Conservation (phyloP, 2,888 invertebrate species). For the Hirtodrosophila confusa region DNA sequence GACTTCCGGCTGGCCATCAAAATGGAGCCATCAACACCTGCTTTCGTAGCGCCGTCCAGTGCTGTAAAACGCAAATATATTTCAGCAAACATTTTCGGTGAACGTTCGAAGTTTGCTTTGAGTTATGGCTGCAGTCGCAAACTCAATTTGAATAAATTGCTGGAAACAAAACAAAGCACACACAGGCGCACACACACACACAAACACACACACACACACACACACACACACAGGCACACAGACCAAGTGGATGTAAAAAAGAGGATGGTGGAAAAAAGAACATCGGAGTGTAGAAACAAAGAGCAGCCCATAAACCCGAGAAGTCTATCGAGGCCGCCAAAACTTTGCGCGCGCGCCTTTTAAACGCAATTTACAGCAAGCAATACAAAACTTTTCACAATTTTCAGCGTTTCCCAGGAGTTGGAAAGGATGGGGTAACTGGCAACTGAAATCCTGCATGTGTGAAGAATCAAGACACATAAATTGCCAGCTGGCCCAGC, state of each 20-base stretch:
- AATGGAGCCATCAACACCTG: conserved; percentile 78
- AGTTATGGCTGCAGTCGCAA: conserved; percentile 76
- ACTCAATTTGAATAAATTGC: conserved; percentile 80
- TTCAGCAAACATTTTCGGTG: conserved; percentile 20
- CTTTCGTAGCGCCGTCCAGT: conserved; percentile 51
- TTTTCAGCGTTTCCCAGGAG: conserved; percentile 26
- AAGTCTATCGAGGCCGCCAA: conserved; percentile 65
- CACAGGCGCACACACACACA: conserved; percentile 26
- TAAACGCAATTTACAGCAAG: conserved; percentile 73
- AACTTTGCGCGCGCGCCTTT: conserved; percentile 65
- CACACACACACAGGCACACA: conserved; percentile 17
- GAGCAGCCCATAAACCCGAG: conserved; percentile 52
- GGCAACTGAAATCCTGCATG: conserved; percentile 56
- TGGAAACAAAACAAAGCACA: conserved; percentile 62
- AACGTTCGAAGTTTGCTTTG: conserved; percentile 60
- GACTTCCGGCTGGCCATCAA: conserved; percentile 77
- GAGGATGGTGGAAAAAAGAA: not conserved
- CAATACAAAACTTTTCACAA: conserved; percentile 55
- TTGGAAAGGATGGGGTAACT: conserved; percentile 14
- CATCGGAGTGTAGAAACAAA: conserved; percentile 54
- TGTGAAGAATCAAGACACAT: conserved; percentile 76
- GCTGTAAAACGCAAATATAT: conserved; percentile 41
- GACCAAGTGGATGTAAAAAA: conserved; percentile 39
- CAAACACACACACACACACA: conserved; percentile 19
- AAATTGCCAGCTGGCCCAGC: conserved; percentile 62